Conservation (phyloP, 1,140 invertebrate genomes). For the Mya arenaria region DNA sequence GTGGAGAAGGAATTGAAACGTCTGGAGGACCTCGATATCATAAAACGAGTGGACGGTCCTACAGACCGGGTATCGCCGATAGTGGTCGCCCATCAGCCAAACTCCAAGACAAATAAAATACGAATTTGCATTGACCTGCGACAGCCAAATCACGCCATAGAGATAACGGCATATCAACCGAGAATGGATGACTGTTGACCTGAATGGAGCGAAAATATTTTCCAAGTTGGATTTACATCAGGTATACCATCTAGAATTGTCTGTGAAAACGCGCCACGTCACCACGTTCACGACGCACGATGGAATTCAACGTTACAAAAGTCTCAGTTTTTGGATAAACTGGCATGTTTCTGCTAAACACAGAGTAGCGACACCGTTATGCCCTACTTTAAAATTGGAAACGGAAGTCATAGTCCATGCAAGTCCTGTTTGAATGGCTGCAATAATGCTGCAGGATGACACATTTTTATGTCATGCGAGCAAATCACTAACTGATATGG, state of each 20-base stretch:
- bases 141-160: slow-evolving; percentile 50
- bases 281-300: slow-evolving; percentile 64
- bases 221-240: slow-evolving; percentile 60
- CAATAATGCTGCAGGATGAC: background rate
- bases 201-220: no score
- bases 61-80: background rate
- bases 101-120: slow-evolving; percentile 40
- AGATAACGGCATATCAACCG: slow-evolving; percentile 50
- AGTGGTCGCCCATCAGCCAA: slow-evolving; percentile 59
- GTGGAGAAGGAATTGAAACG: no score
- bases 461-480: no score
- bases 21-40: background rate
- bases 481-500: no score
- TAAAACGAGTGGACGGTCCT: background rate
- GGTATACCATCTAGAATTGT: slow-evolving; percentile 59
- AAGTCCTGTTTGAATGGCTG: background rate
- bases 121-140: slow-evolving; percentile 63
- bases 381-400: background rate
- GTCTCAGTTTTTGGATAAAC: slow-evolving; percentile 60
- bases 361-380: background rate
- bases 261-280: slow-evolving; percentile 47
- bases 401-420: background rate
- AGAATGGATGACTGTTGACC: slow-evolving; percentile 43
- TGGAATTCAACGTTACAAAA: slow-evolving; percentile 55
- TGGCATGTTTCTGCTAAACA: slow-evolving; percentile 31